Evolutionary conservation across 2,797 vertebrate species (phyloP), one percentile per base, ranked within the genome.

Genomic region (Pipistrellus pygmaeus): DNA sequence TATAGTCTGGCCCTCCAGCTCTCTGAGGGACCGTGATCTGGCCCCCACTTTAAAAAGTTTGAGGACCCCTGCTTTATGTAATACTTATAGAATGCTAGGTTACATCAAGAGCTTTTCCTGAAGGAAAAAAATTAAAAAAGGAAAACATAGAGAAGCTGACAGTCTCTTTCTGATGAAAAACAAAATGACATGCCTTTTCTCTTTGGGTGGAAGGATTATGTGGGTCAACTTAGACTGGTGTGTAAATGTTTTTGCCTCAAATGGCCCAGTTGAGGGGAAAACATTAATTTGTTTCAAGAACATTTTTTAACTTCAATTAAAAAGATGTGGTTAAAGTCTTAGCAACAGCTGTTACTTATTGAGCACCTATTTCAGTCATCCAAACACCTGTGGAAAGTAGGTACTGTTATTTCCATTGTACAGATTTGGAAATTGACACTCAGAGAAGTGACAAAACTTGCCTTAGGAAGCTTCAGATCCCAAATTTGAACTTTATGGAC

Each of bases 111-210:
- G 10, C 38, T 72, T 81, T 82, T 78, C n/a, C 35, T 83, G 7
- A 27, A 32, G 30, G 7, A 9, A 9, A 32, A n/a, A 27, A 53
- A 27, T 25, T 62, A 21, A 62, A 57, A n/a, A 23, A 9, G 15
- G 1, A 20, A 75, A 69, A 32, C 4, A 55, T 32, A 30, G 35
- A 92, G 18, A 69, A 55, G 18, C 32, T 71, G 20, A 73, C 35
- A 9, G 6, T 23, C 82, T 91, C n/a, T 86, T 87, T 90, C 66
- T 81, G 9, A 80, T 88, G 32, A 73, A 66, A 89, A 55, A 38
- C 55, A 80, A 85, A 89, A 57, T 81, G 72, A 9, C 18, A 53
- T 55, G 51, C 41, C n/a, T 88, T 95, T 87, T 77, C 10, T 64
- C 68, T 90, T 81, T 68, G 82, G 10, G 13, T 69, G 51, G 48